phyloP scores from a whole-genome alignment of 2,113 vertebrate genomes.

The Pyrgilauda ruficollis region DNA sequence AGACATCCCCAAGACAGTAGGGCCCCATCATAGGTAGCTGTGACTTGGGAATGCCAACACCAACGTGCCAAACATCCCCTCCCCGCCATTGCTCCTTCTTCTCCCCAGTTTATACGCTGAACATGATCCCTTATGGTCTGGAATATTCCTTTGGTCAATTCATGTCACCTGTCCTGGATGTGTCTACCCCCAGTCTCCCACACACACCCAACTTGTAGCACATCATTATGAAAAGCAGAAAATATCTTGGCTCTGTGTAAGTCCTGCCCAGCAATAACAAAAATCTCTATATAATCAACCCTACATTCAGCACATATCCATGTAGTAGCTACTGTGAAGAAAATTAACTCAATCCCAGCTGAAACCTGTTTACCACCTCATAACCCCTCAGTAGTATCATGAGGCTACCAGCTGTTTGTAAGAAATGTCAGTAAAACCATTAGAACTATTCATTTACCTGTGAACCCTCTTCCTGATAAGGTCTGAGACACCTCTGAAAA shows the following conservation, averaged over 20 bases:
- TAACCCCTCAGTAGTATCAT: background rate
- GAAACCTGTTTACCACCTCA: background rate
- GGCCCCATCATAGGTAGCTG: background rate
- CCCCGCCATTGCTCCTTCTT: background rate
- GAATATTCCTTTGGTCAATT: background rate
- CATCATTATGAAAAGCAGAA: background rate
- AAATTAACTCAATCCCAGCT: background rate
- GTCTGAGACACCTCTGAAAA: background rate
- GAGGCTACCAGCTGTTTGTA: background rate
- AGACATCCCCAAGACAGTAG: background rate
- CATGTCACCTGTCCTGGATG: rapidly evolving
- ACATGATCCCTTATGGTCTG: rapidly evolving
- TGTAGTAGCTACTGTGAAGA: background rate
- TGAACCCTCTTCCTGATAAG: background rate
- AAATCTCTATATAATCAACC: background rate
- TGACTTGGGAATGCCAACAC: background rate
- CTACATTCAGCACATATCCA: background rate
- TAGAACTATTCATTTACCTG: background rate
- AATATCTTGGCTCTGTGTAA: background rate
- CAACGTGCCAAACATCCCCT: background rate
- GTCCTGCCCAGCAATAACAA: background rate
- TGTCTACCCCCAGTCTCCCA: background rate
- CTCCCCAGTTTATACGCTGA: background rate
- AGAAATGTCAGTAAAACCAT: background rate
- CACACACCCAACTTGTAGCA: background rate